Conservation (phyloP, 2,888 invertebrate species). For the Crepidodera aurea region DNA sequence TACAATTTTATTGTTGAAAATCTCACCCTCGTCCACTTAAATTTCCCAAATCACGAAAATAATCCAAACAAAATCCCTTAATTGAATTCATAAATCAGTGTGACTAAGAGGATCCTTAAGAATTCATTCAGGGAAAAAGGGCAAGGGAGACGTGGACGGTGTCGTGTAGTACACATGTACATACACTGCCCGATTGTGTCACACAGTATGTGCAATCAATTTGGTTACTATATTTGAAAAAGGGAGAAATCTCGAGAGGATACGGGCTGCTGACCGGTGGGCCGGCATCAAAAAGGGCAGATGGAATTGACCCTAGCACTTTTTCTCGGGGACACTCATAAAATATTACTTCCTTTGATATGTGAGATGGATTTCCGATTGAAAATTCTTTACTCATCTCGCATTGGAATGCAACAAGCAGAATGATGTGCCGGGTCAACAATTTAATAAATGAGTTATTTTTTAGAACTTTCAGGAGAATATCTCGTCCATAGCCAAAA, state of each 20-base stretch:
- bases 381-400: conserved; percentile 49
- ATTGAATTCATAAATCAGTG: conserved; percentile 38
- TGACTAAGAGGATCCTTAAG: conserved; percentile 39
- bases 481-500: no score
- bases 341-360: conserved; percentile 63
- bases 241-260: conserved; percentile 50
- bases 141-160: conserved; percentile 33
- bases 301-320: conserved; percentile 54
- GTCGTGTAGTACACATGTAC: conserved; percentile 39
- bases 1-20: conserved; percentile 1
- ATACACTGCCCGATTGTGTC: conserved; percentile 54
- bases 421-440: neutral
- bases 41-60: conserved; percentile 19
- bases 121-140: conserved; percentile 36
- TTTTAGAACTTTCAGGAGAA: no score
- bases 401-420: conserved; percentile 15
- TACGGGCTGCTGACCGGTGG: conserved; percentile 54
- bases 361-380: conserved; percentile 58
- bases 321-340: conserved; percentile 52
- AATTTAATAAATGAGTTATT: neutral
- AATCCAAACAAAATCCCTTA: conserved; percentile 28
- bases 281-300: conserved; percentile 58
- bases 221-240: conserved; percentile 58
- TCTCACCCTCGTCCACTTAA: conserved; percentile 2
- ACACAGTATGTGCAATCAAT: conserved; percentile 61